phyloP scores from a whole-genome alignment of 2,888 invertebrate species.

The Spisula subtruncata region DNA sequence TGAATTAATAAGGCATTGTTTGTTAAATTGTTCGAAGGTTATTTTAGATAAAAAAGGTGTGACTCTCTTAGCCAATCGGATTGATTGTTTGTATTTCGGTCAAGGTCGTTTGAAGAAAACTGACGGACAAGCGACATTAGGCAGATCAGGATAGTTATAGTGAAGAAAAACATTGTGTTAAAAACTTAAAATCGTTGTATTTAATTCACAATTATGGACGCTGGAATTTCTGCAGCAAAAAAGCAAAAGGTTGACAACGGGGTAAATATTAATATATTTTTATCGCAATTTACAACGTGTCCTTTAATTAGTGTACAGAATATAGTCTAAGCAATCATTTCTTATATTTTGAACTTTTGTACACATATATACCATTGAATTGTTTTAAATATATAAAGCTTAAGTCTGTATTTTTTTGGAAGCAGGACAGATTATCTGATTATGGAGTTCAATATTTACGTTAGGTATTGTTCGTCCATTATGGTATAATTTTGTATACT shows the following conservation, averaged over 20 bases:
- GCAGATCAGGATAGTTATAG: not conserved
- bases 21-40: not conserved
- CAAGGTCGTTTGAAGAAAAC: conserved; percentile 19
- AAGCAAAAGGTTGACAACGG: conserved; percentile 55
- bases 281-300: not conserved
- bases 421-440: not conserved
- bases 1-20: not conserved
- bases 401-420: not conserved
- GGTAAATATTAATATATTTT: conserved; percentile 45
- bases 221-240: conserved; percentile 58
- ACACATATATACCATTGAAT: not conserved
- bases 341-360: not conserved
- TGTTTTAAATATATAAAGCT: not conserved
- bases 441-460: not conserved
- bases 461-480: no score
- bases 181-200: not conserved
- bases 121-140: not conserved
- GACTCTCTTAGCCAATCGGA: conserved; percentile 30
- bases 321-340: no score
- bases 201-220: conserved; percentile 52
- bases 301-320: no score
- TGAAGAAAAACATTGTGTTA: not conserved
- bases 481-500: no score
- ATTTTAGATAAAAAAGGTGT: conserved; percentile 32
- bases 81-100: conserved; percentile 39